These are phyloP conservation scores for Orcinus orca DNA, from an alignment of 2,113 vertebrate genomes.

Conservation along the genomic window DNA sequence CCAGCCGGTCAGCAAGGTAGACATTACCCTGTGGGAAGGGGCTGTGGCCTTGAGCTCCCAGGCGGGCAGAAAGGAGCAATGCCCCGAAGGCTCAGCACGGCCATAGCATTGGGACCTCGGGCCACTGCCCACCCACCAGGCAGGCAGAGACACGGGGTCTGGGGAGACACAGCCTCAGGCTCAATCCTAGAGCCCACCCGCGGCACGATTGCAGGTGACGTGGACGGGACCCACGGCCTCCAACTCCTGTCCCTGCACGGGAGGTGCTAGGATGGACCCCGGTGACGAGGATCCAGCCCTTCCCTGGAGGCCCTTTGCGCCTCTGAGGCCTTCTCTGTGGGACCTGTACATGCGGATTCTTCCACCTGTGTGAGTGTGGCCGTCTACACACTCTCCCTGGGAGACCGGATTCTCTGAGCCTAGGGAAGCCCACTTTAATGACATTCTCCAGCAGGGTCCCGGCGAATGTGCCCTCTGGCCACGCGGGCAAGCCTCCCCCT, in stretches of 20 bases:
- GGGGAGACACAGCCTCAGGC: fast-evolving
- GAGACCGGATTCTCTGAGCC: not conserved
- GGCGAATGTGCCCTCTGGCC: not conserved
- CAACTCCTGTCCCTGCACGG: not conserved
- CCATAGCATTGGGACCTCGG: fast-evolving
- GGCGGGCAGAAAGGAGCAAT: not conserved
- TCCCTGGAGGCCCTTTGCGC: not conserved
- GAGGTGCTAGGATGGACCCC: not conserved
- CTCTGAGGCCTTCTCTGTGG: not conserved
- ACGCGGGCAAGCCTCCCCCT: not conserved
- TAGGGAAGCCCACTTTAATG: not conserved
- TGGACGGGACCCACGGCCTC: fast-evolving
- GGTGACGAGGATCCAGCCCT: fast-evolving
- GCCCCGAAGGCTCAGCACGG: fast-evolving
- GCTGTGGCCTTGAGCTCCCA: not conserved
- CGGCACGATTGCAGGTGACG: not conserved
- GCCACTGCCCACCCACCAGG: not conserved
- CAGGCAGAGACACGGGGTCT: not conserved
- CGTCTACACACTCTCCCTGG: fast-evolving
- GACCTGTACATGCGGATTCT: fast-evolving
- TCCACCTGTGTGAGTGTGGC: not conserved
- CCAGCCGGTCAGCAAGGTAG: not conserved
- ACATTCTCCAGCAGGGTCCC: fast-evolving
- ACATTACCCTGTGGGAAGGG: not conserved
- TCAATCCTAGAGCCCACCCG: not conserved